phyloP scores from a whole-genome alignment of 2,113 vertebrate genomes.

The cat (Felis catus) region DNA sequence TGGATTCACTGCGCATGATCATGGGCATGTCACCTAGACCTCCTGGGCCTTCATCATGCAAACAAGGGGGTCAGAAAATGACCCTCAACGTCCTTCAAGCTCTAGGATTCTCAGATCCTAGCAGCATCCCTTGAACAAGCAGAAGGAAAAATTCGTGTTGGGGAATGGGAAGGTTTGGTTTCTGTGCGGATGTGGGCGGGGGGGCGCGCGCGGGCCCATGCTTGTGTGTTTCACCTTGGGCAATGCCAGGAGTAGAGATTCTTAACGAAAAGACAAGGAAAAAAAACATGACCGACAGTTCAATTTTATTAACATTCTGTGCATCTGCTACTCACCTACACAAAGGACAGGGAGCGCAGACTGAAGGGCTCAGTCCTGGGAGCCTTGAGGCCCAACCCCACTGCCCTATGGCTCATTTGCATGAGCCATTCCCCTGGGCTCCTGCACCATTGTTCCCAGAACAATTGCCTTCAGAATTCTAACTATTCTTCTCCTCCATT shows the following conservation, averaged over 20 bases:
- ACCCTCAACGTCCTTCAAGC: not conserved
- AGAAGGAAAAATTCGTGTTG: not conserved
- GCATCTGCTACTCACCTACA: not conserved
- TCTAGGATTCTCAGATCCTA: not conserved
- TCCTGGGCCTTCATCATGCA: not conserved
- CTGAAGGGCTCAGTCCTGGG: not conserved
- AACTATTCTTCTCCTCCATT: slow-evolving; percentile 80
- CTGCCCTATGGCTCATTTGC: not conserved
- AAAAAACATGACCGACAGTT: not conserved
- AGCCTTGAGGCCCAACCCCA: not conserved
- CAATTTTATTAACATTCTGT: not conserved
- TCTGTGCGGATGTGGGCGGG: not conserved
- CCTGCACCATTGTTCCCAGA: not conserved
- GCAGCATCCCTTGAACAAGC: not conserved
- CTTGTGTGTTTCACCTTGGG: not conserved
- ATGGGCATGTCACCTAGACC: not conserved
- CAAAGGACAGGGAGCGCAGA: not conserved
- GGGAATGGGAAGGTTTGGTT: not conserved
- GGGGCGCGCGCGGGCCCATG: accelerated
- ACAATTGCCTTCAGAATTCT: slow-evolving; percentile 60
- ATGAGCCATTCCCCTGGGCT: not conserved
- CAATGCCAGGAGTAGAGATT: not conserved
- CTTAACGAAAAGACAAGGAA: not conserved
- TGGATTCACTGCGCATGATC: not conserved
- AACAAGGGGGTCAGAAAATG: not conserved